Evolutionary conservation across 2,113 vertebrate species (phyloP).

Genomic region (Aegithalos caudatus): DNA sequence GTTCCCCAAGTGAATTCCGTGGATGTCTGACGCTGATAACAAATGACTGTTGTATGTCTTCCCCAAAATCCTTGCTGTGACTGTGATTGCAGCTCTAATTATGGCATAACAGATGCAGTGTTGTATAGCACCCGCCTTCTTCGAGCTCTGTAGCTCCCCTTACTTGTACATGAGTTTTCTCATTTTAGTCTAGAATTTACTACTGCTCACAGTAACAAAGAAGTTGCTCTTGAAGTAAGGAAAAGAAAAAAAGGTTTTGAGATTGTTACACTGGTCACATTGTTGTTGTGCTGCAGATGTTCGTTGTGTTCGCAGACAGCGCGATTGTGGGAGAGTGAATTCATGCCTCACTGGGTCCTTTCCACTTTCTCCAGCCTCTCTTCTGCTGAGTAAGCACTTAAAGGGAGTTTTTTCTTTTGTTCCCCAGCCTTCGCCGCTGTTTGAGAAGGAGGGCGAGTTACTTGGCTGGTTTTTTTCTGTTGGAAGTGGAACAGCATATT

Average conservation of each 20-base stretch:
- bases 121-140: background rate
- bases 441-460: background rate
- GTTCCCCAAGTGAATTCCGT: background rate
- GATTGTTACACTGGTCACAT: background rate
- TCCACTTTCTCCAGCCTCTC: background rate
- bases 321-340: background rate
- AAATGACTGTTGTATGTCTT: background rate
- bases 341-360: background rate
- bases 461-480: background rate
- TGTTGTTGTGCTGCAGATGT: conserved; percentile 31
- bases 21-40: background rate
- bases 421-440: background rate
- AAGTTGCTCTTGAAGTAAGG: background rate
- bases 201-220: background rate
- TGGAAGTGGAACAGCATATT: background rate
- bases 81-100: conserved; percentile 37
- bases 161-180: background rate
- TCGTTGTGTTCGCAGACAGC: background rate
- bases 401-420: background rate
- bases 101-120: conserved; percentile 15
- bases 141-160: background rate
- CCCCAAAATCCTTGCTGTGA: background rate
- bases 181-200: conserved; percentile 1
- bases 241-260: background rate
- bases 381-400: background rate